Conservation (phyloP, 1,140 invertebrate genomes). For the Drosophila hydei region DNA sequence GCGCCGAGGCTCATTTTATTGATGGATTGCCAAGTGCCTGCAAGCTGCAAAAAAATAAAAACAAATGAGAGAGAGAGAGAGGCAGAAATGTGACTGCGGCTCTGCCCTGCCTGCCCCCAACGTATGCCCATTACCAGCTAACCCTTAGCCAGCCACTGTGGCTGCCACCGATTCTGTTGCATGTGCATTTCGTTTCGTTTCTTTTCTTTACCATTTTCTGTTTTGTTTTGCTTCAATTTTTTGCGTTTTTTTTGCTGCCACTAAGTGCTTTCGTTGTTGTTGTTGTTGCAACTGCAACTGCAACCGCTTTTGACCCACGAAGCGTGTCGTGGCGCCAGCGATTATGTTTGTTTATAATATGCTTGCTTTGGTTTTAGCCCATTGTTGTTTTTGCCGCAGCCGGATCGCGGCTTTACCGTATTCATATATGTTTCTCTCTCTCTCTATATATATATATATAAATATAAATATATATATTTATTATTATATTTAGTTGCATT, state of each 20-base stretch:
- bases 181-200: conserved; percentile 53
- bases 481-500: conserved; percentile 28
- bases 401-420: conserved; percentile 69
- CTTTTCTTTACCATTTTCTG: conserved; percentile 6
- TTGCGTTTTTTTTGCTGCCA: conserved; percentile 20
- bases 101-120: no score
- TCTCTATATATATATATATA: background rate
- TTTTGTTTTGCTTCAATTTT: conserved; percentile 29
- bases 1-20: conserved; percentile 42
- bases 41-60: conserved; percentile 31
- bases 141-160: conserved; percentile 23
- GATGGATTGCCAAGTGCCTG: conserved; percentile 60
- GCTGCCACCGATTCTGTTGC: conserved; percentile 47
- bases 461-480: conserved; percentile 2
- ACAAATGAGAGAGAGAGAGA: background rate
- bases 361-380: conserved; percentile 52
- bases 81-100: no score
- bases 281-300: conserved; percentile 62
- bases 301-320: conserved; percentile 79
- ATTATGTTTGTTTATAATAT: conserved; percentile 80
- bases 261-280: conserved; percentile 40
- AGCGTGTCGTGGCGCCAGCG: conserved; percentile 81
- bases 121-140: background rate
- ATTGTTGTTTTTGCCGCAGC: conserved; percentile 37
- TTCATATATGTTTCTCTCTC: conserved; percentile 29